Conservation (phyloP, 2,113 vertebrate species). For the Hystrix brachyura region DNA sequence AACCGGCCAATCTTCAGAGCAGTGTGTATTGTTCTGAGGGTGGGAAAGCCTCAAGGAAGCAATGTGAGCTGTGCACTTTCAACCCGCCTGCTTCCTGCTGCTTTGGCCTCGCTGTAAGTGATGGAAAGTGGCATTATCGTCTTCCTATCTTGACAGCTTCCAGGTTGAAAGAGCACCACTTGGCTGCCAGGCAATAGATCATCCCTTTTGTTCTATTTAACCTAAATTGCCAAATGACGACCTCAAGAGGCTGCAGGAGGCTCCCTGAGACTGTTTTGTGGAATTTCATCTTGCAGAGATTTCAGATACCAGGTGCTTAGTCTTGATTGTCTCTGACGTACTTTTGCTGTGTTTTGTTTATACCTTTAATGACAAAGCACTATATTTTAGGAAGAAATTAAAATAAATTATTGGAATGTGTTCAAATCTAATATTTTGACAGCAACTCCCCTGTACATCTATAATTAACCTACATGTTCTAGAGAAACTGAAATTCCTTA, state of each 20-base stretch:
- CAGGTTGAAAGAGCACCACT: slow-evolving; percentile 72
- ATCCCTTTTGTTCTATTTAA: slow-evolving; percentile 66
- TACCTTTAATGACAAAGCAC: background rate
- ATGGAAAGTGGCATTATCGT: slow-evolving; percentile 73
- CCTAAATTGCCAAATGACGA: slow-evolving; percentile 35
- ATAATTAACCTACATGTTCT: background rate
- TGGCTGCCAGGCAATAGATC: slow-evolving; percentile 62
- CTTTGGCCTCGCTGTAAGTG: slow-evolving; percentile 70
- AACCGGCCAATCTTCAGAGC: slow-evolving; percentile 71
- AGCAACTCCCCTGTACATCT: background rate
- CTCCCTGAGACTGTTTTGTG: background rate
- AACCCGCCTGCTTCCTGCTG: slow-evolving; percentile 83
- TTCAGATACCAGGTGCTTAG: background rate
- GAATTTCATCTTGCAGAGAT: background rate
- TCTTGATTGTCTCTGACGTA: background rate
- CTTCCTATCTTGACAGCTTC: slow-evolving; percentile 67
- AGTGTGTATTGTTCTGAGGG: slow-evolving; percentile 78
- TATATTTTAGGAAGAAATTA: background rate
- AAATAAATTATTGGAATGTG: background rate
- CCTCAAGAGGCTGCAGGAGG: background rate
- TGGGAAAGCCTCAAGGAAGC: slow-evolving; percentile 83
- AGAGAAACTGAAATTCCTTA: background rate
- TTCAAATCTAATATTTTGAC: slow-evolving; percentile 46
- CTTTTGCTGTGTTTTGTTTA: background rate
- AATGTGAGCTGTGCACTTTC: slow-evolving; percentile 85